Conservation (phyloP, 2,888 invertebrate genomes). For the Cartodere bifasciata region DNA sequence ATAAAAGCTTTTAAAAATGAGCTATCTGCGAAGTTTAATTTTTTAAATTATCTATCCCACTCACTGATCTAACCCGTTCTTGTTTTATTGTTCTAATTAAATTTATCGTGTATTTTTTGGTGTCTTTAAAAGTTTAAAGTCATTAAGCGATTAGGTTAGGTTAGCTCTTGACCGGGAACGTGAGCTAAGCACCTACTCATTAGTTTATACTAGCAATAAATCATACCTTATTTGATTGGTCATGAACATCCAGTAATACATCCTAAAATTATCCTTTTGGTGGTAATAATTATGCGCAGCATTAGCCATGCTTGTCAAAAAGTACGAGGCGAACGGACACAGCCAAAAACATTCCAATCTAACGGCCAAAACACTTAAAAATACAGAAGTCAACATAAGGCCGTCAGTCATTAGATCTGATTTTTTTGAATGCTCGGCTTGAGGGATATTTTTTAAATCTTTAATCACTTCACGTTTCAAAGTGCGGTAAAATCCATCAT, state of each 20-base stretch:
- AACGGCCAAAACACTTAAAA: constrained; percentile 23
- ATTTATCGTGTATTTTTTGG: too few species aligned
- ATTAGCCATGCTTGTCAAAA: constrained; percentile 46
- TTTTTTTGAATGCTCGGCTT: constrained; percentile 25
- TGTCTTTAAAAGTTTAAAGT: too few species aligned
- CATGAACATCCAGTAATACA: constrained; percentile 63
- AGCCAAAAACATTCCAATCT: constrained; percentile 27
- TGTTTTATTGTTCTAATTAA: too few species aligned
- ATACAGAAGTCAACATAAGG: constrained; percentile 32
- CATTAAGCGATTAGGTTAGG: too few species aligned
- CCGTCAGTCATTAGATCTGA: constrained; percentile 35
- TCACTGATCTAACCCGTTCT: too few species aligned
- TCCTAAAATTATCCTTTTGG: constrained; percentile 60
- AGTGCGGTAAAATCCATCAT: constrained; percentile 61
- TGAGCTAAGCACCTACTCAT: too few species aligned
- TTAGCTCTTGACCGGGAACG: too few species aligned
- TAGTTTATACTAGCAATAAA: too few species aligned
- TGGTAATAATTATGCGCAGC: constrained; percentile 69
- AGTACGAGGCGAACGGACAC: constrained; percentile 40
- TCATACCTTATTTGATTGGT: constrained; percentile 49
- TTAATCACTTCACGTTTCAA: constrained; percentile 47
- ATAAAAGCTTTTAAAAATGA: too few species aligned
- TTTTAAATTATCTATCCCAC: too few species aligned
- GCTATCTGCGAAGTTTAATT: too few species aligned
- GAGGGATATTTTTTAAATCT: constrained; percentile 40